Conservation (phyloP, 2,113 vertebrate species). For the Coturnix japonica region DNA sequence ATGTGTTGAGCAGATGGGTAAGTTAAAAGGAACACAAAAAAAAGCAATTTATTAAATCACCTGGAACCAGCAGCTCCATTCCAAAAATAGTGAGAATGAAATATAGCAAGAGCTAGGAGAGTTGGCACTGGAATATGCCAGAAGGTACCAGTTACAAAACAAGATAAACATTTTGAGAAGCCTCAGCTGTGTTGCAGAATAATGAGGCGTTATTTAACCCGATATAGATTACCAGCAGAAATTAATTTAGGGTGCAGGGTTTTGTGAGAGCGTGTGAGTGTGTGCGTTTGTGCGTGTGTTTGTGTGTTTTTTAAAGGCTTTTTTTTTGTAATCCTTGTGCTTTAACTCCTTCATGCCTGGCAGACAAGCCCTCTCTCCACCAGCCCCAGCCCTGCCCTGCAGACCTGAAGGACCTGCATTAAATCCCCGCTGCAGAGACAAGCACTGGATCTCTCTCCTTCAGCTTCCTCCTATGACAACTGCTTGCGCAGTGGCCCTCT, state of each 20-base stretch:
- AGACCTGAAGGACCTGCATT: not conserved
- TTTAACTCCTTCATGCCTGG: slow-evolving; percentile 56
- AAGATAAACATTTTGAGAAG: slow-evolving; percentile 91
- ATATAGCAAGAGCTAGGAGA: slow-evolving; percentile 85
- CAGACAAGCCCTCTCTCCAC: not conserved
- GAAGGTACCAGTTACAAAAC: slow-evolving; percentile 90
- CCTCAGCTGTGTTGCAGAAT: slow-evolving; percentile 88
- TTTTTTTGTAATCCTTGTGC: slow-evolving; percentile 52
- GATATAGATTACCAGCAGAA: slow-evolving; percentile 85
- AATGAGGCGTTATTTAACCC: slow-evolving; percentile 88
- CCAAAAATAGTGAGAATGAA: slow-evolving; percentile 91
- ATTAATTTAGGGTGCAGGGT: slow-evolving; percentile 84
- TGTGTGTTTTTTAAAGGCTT: slow-evolving; percentile 28
- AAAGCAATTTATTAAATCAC: slow-evolving; percentile 90
- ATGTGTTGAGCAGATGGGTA: slow-evolving; percentile 90
- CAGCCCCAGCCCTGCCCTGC: not conserved
- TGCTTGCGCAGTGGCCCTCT: not conserved
- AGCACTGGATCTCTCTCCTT: not conserved
- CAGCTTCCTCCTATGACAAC: slow-evolving; percentile 15
- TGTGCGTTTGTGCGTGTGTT: not conserved
- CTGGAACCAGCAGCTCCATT: slow-evolving; percentile 88
- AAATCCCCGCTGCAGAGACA: not conserved
- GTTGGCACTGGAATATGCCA: slow-evolving; percentile 86
- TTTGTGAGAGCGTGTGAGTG: slow-evolving; percentile 66
- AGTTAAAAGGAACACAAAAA: slow-evolving; percentile 87